These are phyloP conservation scores for Amaurobius ferox DNA, from an alignment of 2,888 invertebrate genomes.

Conservation along the genomic window DNA sequence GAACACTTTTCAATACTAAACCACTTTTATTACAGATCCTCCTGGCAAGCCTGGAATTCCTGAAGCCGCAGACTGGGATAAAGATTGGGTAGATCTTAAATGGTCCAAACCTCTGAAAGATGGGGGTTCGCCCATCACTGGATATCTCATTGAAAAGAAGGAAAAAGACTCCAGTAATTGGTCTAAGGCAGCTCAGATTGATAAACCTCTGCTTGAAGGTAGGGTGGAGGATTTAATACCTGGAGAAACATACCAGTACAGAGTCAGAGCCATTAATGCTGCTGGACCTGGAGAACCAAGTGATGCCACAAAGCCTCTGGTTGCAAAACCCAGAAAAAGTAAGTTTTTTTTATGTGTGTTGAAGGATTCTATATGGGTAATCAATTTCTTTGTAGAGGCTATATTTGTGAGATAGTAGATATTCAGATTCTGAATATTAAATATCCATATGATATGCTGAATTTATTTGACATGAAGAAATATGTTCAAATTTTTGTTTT, in stretches of 20 bases:
- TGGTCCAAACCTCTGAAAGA: constrained; percentile 94
- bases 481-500: no score
- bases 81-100: constrained; percentile 92
- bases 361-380: no score
- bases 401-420: no score
- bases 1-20: no score
- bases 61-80: constrained; percentile 92
- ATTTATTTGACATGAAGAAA: no score
- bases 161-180: constrained; percentile 96
- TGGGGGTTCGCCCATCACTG: constrained; percentile 93
- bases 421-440: no score
- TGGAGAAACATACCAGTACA: constrained; percentile 78
- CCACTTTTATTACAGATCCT: constrained; percentile 86
- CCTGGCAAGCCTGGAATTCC: constrained; percentile 96
- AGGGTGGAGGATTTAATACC: constrained; percentile 90
- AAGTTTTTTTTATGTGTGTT: constrained; percentile 51
- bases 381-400: no score
- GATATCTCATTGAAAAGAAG: constrained; percentile 96
- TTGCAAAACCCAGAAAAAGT: constrained; percentile 77
- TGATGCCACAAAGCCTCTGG: constrained; percentile 76
- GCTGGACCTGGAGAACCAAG: constrained; percentile 79
- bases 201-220: constrained; percentile 86
- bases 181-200: constrained; percentile 93
- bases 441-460: no score
- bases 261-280: constrained; percentile 79